Percentiles rank a stretch among this genome's conserved stretches.
Evolutionary conservation across 2,888 invertebrate genomes (phyloP).

Genomic region (Tachina lurida): DNA sequence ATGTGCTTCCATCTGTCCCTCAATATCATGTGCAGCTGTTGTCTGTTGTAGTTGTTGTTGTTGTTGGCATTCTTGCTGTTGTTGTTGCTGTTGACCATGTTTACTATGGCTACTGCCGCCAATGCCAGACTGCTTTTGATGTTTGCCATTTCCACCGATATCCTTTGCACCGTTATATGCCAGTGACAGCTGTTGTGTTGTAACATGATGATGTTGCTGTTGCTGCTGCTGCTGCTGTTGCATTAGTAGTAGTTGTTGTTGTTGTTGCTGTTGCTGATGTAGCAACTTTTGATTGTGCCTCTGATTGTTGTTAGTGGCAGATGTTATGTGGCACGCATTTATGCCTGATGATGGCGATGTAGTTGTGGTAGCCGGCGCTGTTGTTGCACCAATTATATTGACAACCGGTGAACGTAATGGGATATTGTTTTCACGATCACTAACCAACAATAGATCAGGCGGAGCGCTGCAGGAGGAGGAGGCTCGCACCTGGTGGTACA

Average conservation of each 20-base stretch:
- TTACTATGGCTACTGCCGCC: slow-evolving; percentile 28
- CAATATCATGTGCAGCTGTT: slow-evolving; percentile 55
- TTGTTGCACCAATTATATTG: slow-evolving; percentile 79
- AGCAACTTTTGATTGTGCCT: slow-evolving; percentile 71
- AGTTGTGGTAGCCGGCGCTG: slow-evolving; percentile 72
- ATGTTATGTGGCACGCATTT: slow-evolving; percentile 67
- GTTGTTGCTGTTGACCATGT: slow-evolving; percentile 60
- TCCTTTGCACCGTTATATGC: slow-evolving; percentile 74
- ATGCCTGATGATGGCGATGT: slow-evolving; percentile 70
- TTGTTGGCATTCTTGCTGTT: slow-evolving; percentile 67
- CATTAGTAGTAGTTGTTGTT: slow-evolving; percentile 65
- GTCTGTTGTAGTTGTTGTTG: slow-evolving; percentile 64
- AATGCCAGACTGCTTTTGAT: slow-evolving; percentile 61
- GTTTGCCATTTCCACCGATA: slow-evolving; percentile 48
- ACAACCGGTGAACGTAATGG: slow-evolving; percentile 80
- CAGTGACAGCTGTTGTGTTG: slow-evolving; percentile 60
- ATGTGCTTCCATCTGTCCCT: slow-evolving; percentile 70
- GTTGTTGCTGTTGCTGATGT: slow-evolving; percentile 71
- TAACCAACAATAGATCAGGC: slow-evolving; percentile 86
- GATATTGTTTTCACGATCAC: slow-evolving; percentile 84
- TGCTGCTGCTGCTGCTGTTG: slow-evolving; percentile 72
- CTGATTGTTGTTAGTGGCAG: slow-evolving; percentile 71
- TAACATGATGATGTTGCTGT: slow-evolving; percentile 54
- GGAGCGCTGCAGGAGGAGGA: slow-evolving; percentile 87
- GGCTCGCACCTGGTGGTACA: slow-evolving; percentile 85